Conservation (phyloP, 2,888 invertebrate species). For the Hemistola chrysoprasaria region DNA sequence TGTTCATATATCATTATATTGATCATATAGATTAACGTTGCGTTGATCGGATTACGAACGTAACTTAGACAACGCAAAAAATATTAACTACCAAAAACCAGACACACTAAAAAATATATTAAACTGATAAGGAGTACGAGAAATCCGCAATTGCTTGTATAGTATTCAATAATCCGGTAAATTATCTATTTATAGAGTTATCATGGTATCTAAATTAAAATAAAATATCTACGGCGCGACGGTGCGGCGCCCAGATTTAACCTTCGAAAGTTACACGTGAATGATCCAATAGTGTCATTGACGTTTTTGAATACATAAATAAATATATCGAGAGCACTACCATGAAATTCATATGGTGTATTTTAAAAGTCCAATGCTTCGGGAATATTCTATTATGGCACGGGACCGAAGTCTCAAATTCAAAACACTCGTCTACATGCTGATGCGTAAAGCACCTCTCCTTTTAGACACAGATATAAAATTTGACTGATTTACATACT, state of each 20-base stretch:
- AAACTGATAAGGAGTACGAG: no score
- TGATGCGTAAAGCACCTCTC: constrained; percentile 38
- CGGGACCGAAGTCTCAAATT: constrained; percentile 35
- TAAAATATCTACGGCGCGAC: neutral
- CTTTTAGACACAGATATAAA: constrained; percentile 41
- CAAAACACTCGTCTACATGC: constrained; percentile 24
- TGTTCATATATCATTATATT: constrained; percentile 8
- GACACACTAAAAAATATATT: no score
- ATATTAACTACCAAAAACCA: no score
- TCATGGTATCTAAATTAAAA: no score
- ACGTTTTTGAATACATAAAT: constrained; percentile 28
- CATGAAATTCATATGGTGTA: constrained; percentile 49
- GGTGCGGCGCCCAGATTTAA: constrained; percentile 7
- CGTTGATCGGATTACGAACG: no score
- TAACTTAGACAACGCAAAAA: no score
- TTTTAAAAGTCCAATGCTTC: constrained; percentile 51
- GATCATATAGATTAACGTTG: neutral
- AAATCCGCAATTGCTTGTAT: no score
- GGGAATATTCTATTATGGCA: constrained; percentile 51
- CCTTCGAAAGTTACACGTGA: constrained; percentile 21
- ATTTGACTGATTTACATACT: constrained; percentile 52
- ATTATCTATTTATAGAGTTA: no score
- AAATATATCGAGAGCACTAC: constrained; percentile 29
- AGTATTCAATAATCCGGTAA: no score
- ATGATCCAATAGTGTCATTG: constrained; percentile 26